Conservation (phyloP, 2,888 invertebrate species). For the Pandemis heparana region DNA sequence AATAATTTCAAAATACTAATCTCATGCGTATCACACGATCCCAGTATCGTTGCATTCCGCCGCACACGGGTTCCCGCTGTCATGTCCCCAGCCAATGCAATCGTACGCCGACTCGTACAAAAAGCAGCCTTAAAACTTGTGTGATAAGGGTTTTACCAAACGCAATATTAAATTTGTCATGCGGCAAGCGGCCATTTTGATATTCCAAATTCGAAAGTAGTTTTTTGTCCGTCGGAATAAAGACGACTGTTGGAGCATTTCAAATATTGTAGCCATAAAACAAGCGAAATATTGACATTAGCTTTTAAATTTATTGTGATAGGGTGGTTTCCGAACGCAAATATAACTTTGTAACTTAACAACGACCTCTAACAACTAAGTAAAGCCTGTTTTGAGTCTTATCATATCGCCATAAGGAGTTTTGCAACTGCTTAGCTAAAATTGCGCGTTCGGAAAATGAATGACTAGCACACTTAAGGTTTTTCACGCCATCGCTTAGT, state of each 20-base stretch:
- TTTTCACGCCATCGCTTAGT: neutral
- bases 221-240: conserved; percentile 48
- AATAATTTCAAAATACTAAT: conserved; percentile 43
- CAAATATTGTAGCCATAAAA: conserved; percentile 7
- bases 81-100: conserved; percentile 57
- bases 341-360: conserved; percentile 10
- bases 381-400: conserved; percentile 11
- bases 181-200: conserved; percentile 29
- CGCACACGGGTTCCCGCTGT: conserved; percentile 76
- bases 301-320: conserved; percentile 11
- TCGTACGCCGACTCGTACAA: conserved; percentile 28
- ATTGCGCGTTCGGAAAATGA: conserved; percentile 20
- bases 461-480: neutral
- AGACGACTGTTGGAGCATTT: conserved; percentile 49
- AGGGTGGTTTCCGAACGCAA: conserved; percentile 23
- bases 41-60: conserved; percentile 76
- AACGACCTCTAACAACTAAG: conserved; percentile 1
- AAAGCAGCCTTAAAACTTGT: conserved; percentile 25
- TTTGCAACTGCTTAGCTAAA: neutral
- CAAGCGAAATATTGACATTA: conserved; percentile 19
- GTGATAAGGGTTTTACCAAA: neutral
- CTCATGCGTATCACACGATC: conserved; percentile 58
- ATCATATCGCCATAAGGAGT: neutral
- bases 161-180: conserved; percentile 18
- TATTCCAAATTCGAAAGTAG: conserved; percentile 44